Base-by-base conservation (phyloP, 2,888 invertebrate genomes). In the Lordiphosa andalusiaca region DNA sequence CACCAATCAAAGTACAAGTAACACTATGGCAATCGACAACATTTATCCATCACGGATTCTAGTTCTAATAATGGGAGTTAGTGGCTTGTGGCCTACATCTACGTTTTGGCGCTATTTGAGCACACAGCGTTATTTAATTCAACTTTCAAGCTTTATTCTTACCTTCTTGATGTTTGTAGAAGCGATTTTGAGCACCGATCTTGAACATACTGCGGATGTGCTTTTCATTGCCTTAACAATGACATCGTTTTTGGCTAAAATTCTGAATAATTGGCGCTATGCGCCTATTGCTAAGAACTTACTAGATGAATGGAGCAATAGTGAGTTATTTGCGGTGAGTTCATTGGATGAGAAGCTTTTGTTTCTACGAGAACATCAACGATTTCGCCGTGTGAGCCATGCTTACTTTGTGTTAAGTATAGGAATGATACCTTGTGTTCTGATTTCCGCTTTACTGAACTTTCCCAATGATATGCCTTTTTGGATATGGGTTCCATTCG, bases 401-500 rank as follows among this genome's bases (percentile, higher is more conserved):
- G 6, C 48, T 3, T 75, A 80, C 4, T 0, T 16, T 0, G 6
- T 37, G 13, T 67, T 59, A 40, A 80, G 81, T 35, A 4, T 41
- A 2, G 58, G 73, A 9, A 46, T 54, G 0, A 47, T 54, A 0
- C 62, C 76, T 0, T 60, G 40, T 2, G 7, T 67, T 2, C 47
- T 69, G 16, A 30, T 72, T 2, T 44, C 65, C 12, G 40, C 56
- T 0, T 4, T 80, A n/a, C 51, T 66, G 1, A 60, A 62, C 23
- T 47, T 48, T 21, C 73, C 76, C 7, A 61, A 67, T 35, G 57
- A 52, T 13, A 6, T 76, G 54, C 81, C 81, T 0, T 50, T 80
- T 5, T 47, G 33, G 48, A 19, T 66, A 7, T 76, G 76, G 76
- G 33, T 50, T 5, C 81, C 81, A 3, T 75, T 72, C 35, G 60